Base-by-base conservation (phyloP, 2,888 invertebrate species). In the Patella ulyssiponensis region DNA sequence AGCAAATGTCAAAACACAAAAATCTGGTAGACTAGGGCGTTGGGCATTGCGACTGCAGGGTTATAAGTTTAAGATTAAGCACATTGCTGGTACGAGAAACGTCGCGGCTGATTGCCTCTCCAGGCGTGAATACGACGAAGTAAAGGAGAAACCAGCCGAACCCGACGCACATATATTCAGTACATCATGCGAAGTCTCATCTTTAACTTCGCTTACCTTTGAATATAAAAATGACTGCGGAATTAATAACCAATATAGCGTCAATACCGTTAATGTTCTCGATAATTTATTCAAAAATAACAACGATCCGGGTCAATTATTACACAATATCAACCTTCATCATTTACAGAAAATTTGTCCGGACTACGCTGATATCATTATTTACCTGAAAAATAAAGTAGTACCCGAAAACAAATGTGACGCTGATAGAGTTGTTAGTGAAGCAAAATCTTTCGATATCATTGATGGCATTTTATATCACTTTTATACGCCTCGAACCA, bases 1-100 rank as follows among this genome's bases (percentile, higher is more conserved):
- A 4, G 75, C 82, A 53, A 78, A 75, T 4, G 79, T 76, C n/a
- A 83, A 84, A 69, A 77, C 75, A 11, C 75, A 76, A 9, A 72
- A 76, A 23, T 69, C 78, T 23, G 75, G 80, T 58, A 74, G 77
- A 72, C 71, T 82, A 56, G 79, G 79, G 2, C 44, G 80, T 56
- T 83, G 82, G 82, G 44, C 78, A 20, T n/a, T 76, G 11, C 17
- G 73, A 15, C 74, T 79, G 12, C 73, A 69, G 11, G 73, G 58
- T 20, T 79, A 76, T 56, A 71, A 76, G 33, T 75, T 77, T 52
- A 58, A 44, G 11, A 77, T 79, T 52, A 69, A 44, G 11, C 71
- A 73, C 56, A 69, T 23, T 52, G 69, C 72, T 4, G 79, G 82
- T 14, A 69, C 75, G 64, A 58, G n/a, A 5, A 80, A 82, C 71